phyloP scores from a whole-genome alignment of 2,797 vertebrate genomes.

The Poeciliopsis turneri region DNA sequence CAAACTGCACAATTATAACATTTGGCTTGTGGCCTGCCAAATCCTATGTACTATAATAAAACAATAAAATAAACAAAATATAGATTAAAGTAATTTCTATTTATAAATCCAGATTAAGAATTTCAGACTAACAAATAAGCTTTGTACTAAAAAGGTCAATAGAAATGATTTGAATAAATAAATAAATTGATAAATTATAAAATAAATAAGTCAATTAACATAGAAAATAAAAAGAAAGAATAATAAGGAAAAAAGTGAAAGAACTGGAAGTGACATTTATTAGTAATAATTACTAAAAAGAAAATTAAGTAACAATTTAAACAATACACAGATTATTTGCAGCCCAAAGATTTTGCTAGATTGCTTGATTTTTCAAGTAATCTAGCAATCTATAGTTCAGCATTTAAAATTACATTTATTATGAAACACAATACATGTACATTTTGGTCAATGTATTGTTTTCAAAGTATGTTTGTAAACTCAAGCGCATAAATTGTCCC shows the following conservation, averaged over 20 bases:
- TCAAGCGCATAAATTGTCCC: neutral
- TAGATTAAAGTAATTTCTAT: neutral
- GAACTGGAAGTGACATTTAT: neutral
- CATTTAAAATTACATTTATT: neutral
- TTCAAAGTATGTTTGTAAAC: neutral
- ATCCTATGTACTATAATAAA: neutral
- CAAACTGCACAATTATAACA: neutral
- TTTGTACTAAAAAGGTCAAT: neutral
- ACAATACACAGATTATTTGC: neutral
- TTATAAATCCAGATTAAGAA: neutral
- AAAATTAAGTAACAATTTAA: neutral
- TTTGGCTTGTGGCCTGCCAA: neutral
- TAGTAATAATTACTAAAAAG: neutral
- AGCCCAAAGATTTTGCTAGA: neutral
- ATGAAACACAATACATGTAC: neutral
- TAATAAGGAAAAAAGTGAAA: neutral
- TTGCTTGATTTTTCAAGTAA: neutral
- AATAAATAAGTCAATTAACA: neutral
- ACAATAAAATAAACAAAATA: neutral
- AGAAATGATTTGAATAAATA: neutral
- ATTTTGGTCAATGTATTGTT: neutral
- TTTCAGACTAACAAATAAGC: neutral
- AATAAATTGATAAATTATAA: neutral
- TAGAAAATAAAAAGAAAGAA: neutral
- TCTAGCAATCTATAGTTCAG: neutral